Base-by-base conservation (phyloP, 1,140 invertebrate genomes). In the Ctenoplectra terminalis region DNA sequence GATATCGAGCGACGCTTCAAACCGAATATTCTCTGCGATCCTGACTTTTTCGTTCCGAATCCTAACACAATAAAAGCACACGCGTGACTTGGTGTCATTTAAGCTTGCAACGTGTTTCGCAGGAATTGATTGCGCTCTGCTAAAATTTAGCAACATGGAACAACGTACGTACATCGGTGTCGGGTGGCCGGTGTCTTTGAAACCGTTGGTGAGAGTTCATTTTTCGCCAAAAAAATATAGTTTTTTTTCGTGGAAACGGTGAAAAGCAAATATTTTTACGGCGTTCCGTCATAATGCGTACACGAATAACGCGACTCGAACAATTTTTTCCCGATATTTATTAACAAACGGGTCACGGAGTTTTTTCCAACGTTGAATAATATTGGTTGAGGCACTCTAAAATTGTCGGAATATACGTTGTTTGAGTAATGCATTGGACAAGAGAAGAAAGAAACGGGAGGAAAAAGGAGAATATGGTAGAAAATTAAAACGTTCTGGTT, bases 331-430 rank as follows among this genome's bases (percentile, higher is more conserved):
- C 13, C 29, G 5, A 15, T 29, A 31, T 58, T 58, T 29, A 31
- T 58, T 17, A 31, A 58, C 5, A 29, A 29, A 15, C 17, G 56
- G n/a, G n/a, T n/a, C n/a, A n/a, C n/a, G n/a, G n/a, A n/a, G n/a
- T n/a, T n/a, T n/a, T n/a, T n/a, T n/a, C n/a, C 7, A 26, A 5
- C 17, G 20, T 63, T 37, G 1, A 13, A 0, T 11, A 0, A 23
- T 13, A 7, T 37, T 31, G 1, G 26, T 1, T 23, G 31, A n/a
- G 23, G 20, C 23, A 11, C 5, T 63, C 0, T 6, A 6, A 37
- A 63, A 37, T 37, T 13, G 4, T 2, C 60, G 9, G 4, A 7
- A 4, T 6, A 11, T 15, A 4, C 7, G 23, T 37, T 37, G 6
- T 37, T 3, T 3, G 1, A 23, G 29, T 13, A n/a, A 5, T 63